These are phyloP conservation scores for Struthio camelus DNA, from an alignment of 2,113 vertebrate genomes.

Conservation along the genomic window DNA sequence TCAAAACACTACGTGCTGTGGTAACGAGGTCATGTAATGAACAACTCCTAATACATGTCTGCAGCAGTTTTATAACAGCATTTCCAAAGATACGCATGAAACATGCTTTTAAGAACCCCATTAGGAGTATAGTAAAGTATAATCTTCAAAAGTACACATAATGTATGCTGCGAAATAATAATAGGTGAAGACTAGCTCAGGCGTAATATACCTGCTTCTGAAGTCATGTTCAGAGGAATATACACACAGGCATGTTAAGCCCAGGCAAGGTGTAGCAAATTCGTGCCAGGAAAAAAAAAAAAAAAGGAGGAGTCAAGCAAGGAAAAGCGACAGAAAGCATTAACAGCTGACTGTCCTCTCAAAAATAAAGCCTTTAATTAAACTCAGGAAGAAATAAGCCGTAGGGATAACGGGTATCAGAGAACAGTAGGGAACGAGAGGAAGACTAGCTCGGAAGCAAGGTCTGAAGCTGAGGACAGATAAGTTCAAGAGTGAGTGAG, in stretches of 20 bases:
- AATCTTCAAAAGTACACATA: neutral
- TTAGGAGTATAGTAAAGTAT: neutral
- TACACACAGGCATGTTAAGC: neutral
- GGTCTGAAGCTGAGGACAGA: neutral
- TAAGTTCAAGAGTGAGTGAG: constrained; percentile 30
- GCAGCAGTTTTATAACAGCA: neutral
- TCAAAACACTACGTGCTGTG: neutral
- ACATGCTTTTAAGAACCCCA: neutral
- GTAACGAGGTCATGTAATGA: neutral
- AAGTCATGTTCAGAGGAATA: neutral
- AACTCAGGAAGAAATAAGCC: neutral
- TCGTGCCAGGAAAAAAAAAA: neutral
- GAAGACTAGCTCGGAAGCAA: neutral
- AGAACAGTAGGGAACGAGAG: neutral
- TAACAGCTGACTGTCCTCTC: neutral
- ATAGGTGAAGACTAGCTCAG: neutral
- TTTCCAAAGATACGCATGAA: neutral
- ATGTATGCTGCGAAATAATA: neutral
- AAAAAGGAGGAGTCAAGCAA: neutral
- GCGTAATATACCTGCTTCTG: neutral
- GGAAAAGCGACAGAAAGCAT: neutral
- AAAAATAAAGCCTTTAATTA: neutral
- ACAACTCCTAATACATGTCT: neutral
- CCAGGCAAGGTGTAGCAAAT: neutral
- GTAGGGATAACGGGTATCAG: neutral